These are phyloP conservation scores for Brachylomia viminalis DNA, from an alignment of 2,888 invertebrate genomes.

Conservation along the genomic window DNA sequence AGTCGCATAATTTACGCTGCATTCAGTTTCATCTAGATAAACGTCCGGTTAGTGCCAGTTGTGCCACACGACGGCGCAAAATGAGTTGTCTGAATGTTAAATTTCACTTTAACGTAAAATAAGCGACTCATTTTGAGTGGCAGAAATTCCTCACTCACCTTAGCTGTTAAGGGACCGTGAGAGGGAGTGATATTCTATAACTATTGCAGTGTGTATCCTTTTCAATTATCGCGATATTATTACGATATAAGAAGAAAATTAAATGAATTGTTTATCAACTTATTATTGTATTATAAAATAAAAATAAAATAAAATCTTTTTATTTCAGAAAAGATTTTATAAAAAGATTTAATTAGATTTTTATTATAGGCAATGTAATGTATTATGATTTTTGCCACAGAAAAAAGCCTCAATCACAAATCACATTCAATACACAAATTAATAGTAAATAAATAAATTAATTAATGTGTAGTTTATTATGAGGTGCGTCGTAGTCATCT, in stretches of 20 bases:
- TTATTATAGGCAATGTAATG: not conserved
- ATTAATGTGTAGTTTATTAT: not conserved
- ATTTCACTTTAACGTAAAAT: not conserved
- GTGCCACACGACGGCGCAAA: not conserved
- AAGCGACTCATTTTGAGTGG: not conserved
- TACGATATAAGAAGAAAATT: conserved; percentile 7
- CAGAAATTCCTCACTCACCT: not conserved
- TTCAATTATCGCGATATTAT: conserved; percentile 13
- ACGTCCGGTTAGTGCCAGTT: not conserved
- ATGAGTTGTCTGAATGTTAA: not conserved
- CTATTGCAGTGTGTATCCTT: not conserved
- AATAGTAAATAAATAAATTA: not conserved
- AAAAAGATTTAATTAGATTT: too few species aligned
- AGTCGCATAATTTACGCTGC: not conserved
- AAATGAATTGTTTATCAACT: conserved; percentile 3
- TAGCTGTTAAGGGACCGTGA: not conserved
- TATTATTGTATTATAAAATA: conserved; percentile 28
- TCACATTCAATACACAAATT: not conserved
- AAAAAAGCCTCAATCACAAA: too few species aligned
- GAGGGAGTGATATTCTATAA: not conserved
- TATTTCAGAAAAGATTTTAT: too few species aligned
- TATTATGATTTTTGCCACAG: not conserved
- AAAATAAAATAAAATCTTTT: too few species aligned
- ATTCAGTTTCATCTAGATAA: not conserved
- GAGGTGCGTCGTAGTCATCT: not conserved